A percentile compares a stretch with the other conserved stretches of the same genome.
These are phyloP conservation scores for Atherinosoma microstoma DNA, from an alignment of 2,797 vertebrate species.

Conservation along the genomic window DNA sequence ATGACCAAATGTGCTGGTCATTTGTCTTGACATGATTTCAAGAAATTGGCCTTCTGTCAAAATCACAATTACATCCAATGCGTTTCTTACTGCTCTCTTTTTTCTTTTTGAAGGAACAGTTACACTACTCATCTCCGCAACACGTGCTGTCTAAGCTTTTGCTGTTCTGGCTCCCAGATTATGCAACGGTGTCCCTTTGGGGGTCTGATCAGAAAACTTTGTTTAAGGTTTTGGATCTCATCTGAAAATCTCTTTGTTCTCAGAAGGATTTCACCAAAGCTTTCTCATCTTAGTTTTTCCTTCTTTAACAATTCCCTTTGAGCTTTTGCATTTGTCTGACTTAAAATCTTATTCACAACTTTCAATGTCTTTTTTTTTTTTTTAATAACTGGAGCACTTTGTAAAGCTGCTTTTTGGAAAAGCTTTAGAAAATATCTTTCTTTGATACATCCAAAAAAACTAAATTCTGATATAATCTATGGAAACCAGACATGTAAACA, in stretches of 20 bases:
- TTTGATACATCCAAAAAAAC: not conserved
- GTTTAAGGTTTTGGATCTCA: not conserved
- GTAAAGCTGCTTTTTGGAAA: not conserved
- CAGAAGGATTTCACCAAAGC: not conserved
- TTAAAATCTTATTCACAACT: not conserved
- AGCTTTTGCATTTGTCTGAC: not conserved
- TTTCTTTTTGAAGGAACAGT: not conserved
- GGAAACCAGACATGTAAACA: not conserved
- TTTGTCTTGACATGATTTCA: not conserved
- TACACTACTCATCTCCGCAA: not conserved
- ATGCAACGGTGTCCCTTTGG: not conserved
- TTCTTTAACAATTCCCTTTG: not conserved
- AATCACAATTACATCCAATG: not conserved
- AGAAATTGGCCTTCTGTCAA: not conserved
- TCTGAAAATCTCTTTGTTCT: not conserved
- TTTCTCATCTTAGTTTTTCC: not conserved
- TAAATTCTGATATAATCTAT: not conserved
- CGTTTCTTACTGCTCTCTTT: not conserved
- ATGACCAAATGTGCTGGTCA: not conserved
- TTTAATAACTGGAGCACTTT: not conserved
- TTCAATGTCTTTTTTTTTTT: not conserved
- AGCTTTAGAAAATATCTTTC: not conserved
- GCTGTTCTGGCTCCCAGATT: not conserved
- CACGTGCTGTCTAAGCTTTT: not conserved
- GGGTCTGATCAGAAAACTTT: conserved; percentile 1